Conservation (phyloP, 2,888 invertebrate species). For the Meta bourneti region DNA sequence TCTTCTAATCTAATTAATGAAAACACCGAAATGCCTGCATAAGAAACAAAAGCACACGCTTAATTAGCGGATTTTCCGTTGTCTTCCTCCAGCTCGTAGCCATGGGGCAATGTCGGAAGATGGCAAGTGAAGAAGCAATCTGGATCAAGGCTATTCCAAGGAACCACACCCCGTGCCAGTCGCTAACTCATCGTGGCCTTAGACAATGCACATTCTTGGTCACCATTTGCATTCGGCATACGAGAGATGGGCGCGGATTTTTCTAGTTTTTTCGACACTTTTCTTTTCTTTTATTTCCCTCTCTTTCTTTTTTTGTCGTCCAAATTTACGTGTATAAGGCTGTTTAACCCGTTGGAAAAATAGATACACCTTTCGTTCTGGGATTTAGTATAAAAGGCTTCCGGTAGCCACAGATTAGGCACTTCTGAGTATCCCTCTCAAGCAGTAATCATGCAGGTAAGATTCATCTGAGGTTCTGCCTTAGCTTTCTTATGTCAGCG, state of each 20-base stretch:
- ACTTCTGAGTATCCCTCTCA: slow-evolving; percentile 65
- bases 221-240: slow-evolving; percentile 62
- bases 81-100: slow-evolving; percentile 8
- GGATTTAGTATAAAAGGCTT: slow-evolving; percentile 70
- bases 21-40: slow-evolving; percentile 3
- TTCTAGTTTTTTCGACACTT: slow-evolving; percentile 10
- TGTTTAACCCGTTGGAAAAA: slow-evolving; percentile 42
- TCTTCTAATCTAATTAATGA: slow-evolving; percentile 15
- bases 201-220: slow-evolving; percentile 68
- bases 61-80: slow-evolving; percentile 56
- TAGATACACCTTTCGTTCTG: slow-evolving; percentile 60
- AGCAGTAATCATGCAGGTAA: slow-evolving; percentile 71
- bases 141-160: slow-evolving; percentile 67
- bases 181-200: slow-evolving; percentile 63
- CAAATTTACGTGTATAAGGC: slow-evolving; percentile 31
- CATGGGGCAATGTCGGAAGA: slow-evolving; percentile 12
- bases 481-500: too few relatives aligned
- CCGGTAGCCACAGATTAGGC: not conserved
- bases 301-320: slow-evolving; percentile 25
- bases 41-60: slow-evolving; percentile 30
- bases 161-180: slow-evolving; percentile 55
- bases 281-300: slow-evolving; percentile 22
- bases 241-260: slow-evolving; percentile 70
- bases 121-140: slow-evolving; percentile 52
- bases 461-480: not conserved